These are phyloP conservation scores for Pollenia amentaria DNA, from an alignment of 2,888 invertebrate species.

Conservation along the genomic window DNA sequence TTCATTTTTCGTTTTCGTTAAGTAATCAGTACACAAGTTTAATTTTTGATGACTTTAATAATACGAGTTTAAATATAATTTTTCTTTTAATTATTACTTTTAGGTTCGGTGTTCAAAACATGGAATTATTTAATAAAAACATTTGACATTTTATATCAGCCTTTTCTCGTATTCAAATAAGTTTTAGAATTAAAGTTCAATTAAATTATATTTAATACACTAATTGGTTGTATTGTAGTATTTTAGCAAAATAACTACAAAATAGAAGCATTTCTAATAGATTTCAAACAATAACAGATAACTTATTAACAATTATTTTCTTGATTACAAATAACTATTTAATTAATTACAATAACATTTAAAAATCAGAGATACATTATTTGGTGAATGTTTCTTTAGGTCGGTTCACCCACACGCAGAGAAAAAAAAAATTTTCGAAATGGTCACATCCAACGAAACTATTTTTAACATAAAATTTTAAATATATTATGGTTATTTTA, in stretches of 20 bases:
- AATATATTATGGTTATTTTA: no score
- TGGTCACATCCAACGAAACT: no score
- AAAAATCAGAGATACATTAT: no score
- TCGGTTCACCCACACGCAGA: no score
- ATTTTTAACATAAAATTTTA: no score
- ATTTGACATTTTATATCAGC: slow-evolving; percentile 45
- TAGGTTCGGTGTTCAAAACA: slow-evolving; percentile 26
- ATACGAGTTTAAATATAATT: slow-evolving; percentile 7
- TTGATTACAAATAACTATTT: no score
- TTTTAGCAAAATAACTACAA: neutral
- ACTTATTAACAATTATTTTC: neutral
- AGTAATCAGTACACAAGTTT: neutral
- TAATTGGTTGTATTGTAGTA: slow-evolving; percentile 11
- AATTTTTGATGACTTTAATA: neutral
- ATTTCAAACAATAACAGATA: slow-evolving; percentile 11
- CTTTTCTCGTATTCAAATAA: slow-evolving; percentile 18
- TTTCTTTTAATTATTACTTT: neutral
- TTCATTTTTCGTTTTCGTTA: neutral
- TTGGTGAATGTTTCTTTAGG: no score
- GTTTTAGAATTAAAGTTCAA: slow-evolving; percentile 4
- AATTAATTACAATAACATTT: no score
- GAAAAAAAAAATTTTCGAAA: no score
- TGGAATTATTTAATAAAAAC: slow-evolving; percentile 3
- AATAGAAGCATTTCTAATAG: neutral
- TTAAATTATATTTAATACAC: neutral